Evolutionary conservation across 2,113 vertebrate species (phyloP).

Genomic region (Pterophyllum scalare): DNA sequence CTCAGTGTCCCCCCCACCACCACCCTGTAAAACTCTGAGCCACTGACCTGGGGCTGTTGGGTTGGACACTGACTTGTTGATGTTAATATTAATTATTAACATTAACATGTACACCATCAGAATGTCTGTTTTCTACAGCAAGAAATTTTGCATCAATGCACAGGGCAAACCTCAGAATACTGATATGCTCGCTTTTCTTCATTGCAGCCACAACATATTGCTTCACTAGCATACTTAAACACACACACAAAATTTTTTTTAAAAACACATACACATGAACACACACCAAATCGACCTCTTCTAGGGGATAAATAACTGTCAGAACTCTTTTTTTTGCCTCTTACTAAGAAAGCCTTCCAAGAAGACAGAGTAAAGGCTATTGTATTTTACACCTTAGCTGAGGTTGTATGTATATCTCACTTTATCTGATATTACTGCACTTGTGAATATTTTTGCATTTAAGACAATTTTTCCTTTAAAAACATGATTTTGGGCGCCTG

Average conservation of each 20-base stretch:
- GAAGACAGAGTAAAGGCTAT: not conserved
- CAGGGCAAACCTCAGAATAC: not conserved
- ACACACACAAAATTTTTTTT: rapidly evolving
- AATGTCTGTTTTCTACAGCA: not conserved
- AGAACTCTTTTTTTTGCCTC: too few species aligned
- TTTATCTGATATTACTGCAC: not conserved
- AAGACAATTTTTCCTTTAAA: too few species aligned
- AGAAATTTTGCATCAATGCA: not conserved
- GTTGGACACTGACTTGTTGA: not conserved
- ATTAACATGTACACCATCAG: not conserved
- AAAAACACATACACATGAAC: too few species aligned
- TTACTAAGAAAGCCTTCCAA: too few species aligned
- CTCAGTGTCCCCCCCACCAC: not conserved
- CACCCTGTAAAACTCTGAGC: not conserved
- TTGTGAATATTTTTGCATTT: not conserved
- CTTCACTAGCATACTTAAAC: not conserved
- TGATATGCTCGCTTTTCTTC: not conserved
- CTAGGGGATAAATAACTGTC: too few species aligned
- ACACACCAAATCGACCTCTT: too few species aligned
- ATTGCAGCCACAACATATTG: not conserved
- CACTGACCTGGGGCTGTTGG: not conserved
- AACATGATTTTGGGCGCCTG: too few species aligned
- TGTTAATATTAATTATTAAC: not conserved
- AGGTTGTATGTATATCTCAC: not conserved
- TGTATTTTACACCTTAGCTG: not conserved